A percentile compares a stretch with the other conserved stretches of the same genome.
Evolutionary conservation across 2,113 vertebrate species (phyloP).

Genomic region (Aldabrachelys gigantea): DNA sequence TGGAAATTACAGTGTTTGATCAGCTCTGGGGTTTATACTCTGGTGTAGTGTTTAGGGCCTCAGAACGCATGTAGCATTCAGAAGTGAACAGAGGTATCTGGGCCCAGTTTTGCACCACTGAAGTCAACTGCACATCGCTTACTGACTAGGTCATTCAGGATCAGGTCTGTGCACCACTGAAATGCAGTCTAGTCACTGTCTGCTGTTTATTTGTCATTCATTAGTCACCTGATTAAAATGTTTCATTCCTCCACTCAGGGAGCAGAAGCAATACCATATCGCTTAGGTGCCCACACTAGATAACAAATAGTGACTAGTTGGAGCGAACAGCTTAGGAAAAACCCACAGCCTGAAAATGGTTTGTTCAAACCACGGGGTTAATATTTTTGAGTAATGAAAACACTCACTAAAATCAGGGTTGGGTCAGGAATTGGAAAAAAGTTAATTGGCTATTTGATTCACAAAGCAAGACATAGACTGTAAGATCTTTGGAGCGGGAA

Average conservation of each 20-base stretch:
- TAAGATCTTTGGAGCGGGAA: accelerated
- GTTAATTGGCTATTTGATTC: neutral
- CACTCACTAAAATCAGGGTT: neutral
- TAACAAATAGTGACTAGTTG: neutral
- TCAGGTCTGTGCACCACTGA: neutral
- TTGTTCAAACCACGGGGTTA: neutral
- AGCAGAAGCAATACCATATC: too few species aligned
- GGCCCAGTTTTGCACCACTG: neutral
- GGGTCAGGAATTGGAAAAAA: neutral
- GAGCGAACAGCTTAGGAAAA: neutral
- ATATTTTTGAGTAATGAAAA: neutral
- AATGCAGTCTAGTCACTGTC: neutral
- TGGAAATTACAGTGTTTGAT: neutral
- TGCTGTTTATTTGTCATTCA: neutral
- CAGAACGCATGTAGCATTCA: neutral
- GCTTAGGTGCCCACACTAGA: neutral
- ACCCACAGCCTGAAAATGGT: neutral
- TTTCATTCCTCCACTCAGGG: neutral
- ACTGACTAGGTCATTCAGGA: neutral
- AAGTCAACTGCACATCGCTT: neutral
- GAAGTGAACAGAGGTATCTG: neutral
- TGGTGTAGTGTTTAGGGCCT: neutral
- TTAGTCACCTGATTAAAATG: neutral
- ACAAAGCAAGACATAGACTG: accelerated
- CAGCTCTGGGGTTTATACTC: accelerated